These are phyloP conservation scores for Trogon surrucura DNA, from an alignment of 2,113 vertebrate species.

Conservation along the genomic window DNA sequence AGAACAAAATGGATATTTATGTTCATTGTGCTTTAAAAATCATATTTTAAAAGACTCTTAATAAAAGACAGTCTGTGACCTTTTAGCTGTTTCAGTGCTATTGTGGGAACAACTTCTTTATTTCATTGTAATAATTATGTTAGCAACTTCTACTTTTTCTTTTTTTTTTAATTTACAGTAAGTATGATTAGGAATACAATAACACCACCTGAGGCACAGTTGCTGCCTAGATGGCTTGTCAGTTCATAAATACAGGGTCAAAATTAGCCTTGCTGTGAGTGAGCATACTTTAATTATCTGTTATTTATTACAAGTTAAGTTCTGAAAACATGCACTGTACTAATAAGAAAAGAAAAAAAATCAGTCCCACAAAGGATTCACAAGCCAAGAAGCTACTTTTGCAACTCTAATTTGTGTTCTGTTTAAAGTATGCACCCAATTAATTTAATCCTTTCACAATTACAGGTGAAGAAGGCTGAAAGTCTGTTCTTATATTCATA, in stretches of 20 bases:
- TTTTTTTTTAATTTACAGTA: conserved; percentile 52
- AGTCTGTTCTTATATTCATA: not conserved
- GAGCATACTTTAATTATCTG: conserved; percentile 38
- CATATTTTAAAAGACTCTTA: conserved; percentile 41
- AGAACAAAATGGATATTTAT: conserved; percentile 56
- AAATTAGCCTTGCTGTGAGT: conserved; percentile 24
- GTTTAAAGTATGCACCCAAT: not conserved
- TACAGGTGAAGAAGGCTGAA: not conserved
- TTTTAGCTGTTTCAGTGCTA: conserved; percentile 69
- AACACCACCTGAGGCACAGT: conserved; percentile 63
- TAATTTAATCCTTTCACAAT: conserved; percentile 31
- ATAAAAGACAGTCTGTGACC: conserved; percentile 71
- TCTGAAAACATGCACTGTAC: not conserved
- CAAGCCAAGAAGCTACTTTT: not conserved
- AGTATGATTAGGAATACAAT: conserved; percentile 65
- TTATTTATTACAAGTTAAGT: conserved; percentile 51
- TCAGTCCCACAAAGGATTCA: not conserved
- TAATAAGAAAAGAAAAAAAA: not conserved
- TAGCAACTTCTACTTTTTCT: conserved; percentile 50
- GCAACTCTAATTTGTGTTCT: conserved; percentile 5
- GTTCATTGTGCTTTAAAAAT: conserved; percentile 64
- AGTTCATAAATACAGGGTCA: conserved; percentile 55
- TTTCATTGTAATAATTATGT: conserved; percentile 65
- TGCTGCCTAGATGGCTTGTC: conserved; percentile 51
- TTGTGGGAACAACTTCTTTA: conserved; percentile 39